These are phyloP conservation scores for Acanthopleura granulata DNA, from an alignment of 2,888 invertebrate genomes.

Conservation along the genomic window DNA sequence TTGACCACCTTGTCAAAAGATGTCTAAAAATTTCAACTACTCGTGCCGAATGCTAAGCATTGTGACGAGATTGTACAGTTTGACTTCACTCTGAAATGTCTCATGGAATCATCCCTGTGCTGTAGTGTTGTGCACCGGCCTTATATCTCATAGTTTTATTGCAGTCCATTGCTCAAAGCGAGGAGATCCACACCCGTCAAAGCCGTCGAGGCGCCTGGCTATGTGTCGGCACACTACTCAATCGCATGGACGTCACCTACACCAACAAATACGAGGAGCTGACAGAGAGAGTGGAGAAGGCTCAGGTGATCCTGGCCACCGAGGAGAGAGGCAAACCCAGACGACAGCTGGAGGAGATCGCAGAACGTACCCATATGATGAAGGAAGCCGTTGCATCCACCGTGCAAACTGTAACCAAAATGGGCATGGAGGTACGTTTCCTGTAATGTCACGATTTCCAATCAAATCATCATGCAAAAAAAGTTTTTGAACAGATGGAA, in stretches of 20 bases:
- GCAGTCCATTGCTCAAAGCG: background rate
- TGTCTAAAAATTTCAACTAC: too few species aligned
- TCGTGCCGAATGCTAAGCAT: too few species aligned
- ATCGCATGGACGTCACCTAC: conserved; percentile 31
- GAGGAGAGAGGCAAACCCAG: conserved; percentile 25
- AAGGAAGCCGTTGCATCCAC: conserved; percentile 25
- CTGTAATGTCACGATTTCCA: too few species aligned
- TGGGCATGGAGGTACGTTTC: too few species aligned
- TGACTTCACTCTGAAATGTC: too few species aligned
- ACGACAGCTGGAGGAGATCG: conserved; percentile 30
- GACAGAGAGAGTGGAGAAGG: conserved; percentile 43
- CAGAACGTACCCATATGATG: conserved; percentile 28
- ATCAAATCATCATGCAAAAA: too few species aligned
- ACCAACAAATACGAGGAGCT: conserved; percentile 20
- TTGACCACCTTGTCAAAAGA: too few species aligned
- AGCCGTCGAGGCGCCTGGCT: conserved; percentile 38
- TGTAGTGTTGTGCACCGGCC: background rate
- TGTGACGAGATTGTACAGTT: too few species aligned
- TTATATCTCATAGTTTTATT: background rate
- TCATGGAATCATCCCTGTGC: too few species aligned
- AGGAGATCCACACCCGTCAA: background rate
- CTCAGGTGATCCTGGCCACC: conserved; percentile 22
- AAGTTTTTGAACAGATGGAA: too few species aligned
- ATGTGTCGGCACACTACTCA: conserved; percentile 38
- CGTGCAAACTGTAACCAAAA: background rate